These are phyloP conservation scores for Misgurnus anguillicaudatus DNA, from an alignment of 2,113 vertebrate species.

Conservation along the genomic window DNA sequence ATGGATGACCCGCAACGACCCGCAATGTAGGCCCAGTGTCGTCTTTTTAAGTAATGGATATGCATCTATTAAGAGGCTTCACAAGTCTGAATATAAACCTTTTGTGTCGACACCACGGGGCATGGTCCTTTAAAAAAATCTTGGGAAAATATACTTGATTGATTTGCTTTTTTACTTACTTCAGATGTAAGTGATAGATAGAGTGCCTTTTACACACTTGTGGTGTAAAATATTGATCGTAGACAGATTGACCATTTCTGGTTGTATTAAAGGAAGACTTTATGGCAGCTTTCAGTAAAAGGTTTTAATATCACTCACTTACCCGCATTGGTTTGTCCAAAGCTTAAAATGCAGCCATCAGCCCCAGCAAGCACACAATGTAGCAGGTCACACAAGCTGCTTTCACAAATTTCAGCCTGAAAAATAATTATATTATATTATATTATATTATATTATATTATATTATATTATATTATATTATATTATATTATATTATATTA, in stretches of 20 bases:
- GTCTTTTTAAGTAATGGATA: slow-evolving; percentile 28
- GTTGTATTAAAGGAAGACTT: background rate
- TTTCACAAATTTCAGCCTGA: slow-evolving; percentile 85
- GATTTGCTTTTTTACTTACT: slow-evolving; percentile 26
- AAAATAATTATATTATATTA: slow-evolving; percentile 1
- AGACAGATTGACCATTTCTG: background rate
- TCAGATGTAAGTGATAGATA: background rate
- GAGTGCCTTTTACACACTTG: slow-evolving; percentile 18
- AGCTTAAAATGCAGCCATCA: slow-evolving; percentile 86
- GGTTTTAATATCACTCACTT: slow-evolving; percentile 57
- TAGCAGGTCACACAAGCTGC: slow-evolving; percentile 83
- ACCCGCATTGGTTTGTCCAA: slow-evolving; percentile 84
- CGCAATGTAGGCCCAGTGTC: background rate
- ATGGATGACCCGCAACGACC: slow-evolving; percentile 42
- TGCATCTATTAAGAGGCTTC: slow-evolving; percentile 26
- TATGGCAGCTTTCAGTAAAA: slow-evolving; percentile 18
- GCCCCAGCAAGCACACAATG: slow-evolving; percentile 87
- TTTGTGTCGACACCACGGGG: background rate
- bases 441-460: background rate
- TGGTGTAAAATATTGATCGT: slow-evolving; percentile 1
- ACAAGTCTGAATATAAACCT: slow-evolving; percentile 17
- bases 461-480: background rate
- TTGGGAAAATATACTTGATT: slow-evolving; percentile 35
- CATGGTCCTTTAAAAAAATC: background rate
- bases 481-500: too few species aligned